Evolutionary conservation across 2,113 vertebrate species (phyloP).

Genomic region (Equus przewalskii): DNA sequence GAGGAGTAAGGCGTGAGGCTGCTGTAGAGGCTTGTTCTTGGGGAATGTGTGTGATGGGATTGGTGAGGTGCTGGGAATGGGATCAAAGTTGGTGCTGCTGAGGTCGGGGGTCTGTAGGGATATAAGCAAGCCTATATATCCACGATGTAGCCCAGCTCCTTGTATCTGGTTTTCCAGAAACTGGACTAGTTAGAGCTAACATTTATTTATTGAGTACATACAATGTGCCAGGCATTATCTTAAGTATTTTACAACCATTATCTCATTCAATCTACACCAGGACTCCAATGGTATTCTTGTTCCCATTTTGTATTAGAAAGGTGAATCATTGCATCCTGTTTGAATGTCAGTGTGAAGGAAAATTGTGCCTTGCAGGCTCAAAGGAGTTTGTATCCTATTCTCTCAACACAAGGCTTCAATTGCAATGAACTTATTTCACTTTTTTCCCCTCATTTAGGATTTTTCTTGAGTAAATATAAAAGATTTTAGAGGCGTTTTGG

Average conservation of each 20-base stretch:
- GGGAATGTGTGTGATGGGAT: not conserved
- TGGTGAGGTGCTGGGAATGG: not conserved
- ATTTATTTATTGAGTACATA: not conserved
- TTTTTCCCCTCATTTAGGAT: not conserved
- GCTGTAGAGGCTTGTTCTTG: not conserved
- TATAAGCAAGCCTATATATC: not conserved
- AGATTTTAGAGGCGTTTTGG: constrained; percentile 15
- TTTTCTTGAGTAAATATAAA: not conserved
- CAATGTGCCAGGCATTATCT: not conserved
- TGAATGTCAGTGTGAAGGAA: not conserved
- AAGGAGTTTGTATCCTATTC: not conserved
- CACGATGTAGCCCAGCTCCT: not conserved
- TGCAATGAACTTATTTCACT: not conserved
- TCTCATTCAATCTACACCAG: not conserved
- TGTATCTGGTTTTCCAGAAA: not conserved
- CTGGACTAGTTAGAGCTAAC: not conserved
- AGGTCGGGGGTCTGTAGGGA: not conserved
- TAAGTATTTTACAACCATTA: not conserved
- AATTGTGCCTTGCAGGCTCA: not conserved
- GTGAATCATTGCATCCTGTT: not conserved
- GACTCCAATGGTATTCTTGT: not conserved
- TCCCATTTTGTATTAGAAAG: not conserved
- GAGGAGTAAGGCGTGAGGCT: not conserved
- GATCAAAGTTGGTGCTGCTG: not conserved
- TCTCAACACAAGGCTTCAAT: not conserved